Conservation (phyloP, 1,140 invertebrate species). For the Stenopsyche tienmushanensis region DNA sequence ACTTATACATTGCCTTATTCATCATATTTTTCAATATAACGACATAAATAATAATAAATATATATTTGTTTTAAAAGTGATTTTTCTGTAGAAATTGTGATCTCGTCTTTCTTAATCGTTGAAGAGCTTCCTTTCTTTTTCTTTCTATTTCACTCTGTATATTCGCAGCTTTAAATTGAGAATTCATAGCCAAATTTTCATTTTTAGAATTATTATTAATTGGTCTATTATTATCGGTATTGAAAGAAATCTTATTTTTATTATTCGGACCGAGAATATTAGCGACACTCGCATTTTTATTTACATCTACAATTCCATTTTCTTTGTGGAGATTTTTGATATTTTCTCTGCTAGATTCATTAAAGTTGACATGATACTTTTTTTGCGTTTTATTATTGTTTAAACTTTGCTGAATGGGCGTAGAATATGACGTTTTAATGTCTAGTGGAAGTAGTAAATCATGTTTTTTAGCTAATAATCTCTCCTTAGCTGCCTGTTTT, state of each 20-base stretch:
- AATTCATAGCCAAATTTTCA: too few relatives aligned
- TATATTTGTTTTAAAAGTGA: background rate
- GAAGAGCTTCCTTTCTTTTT: conserved; percentile 47
- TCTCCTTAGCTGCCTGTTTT: conserved; percentile 49
- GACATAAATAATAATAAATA: too few relatives aligned
- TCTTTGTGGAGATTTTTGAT: conserved; percentile 1
- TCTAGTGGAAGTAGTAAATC: background rate
- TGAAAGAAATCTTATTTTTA: background rate
- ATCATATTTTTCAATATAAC: too few relatives aligned
- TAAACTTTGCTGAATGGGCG: background rate
- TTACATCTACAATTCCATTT: background rate
- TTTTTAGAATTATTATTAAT: conserved; percentile 26
- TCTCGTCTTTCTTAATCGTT: conserved; percentile 45
- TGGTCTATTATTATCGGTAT: background rate
- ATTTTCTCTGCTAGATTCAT: background rate
- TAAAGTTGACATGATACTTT: background rate
- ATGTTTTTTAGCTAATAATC: conserved; percentile 47
- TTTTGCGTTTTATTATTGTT: conserved; percentile 1
- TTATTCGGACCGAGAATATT: background rate
- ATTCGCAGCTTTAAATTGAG: conserved; percentile 40
- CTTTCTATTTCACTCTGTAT: conserved; percentile 48
- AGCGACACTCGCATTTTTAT: background rate
- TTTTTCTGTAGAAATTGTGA: conserved; percentile 31
- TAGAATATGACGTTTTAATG: background rate
- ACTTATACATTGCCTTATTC: too few relatives aligned